phyloP scores from a whole-genome alignment of 2,797 vertebrate genomes.

The Argyrosomus regius region DNA sequence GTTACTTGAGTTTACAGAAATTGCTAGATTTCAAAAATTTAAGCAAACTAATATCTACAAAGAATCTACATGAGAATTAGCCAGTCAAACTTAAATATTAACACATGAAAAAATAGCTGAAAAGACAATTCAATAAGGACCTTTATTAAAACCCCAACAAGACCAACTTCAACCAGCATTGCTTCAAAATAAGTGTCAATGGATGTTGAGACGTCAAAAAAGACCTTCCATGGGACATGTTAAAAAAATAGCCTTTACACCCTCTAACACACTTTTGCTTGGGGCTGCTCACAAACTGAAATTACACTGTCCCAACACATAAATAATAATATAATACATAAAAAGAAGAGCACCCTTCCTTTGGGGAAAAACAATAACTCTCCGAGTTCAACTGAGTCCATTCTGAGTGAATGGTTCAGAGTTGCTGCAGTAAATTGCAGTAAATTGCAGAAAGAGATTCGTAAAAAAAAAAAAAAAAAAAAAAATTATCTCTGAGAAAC shows the following conservation, averaged over 20 bases:
- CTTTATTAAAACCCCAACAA: background rate
- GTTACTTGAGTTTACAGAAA: background rate
- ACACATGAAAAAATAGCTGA: background rate
- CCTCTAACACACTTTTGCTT: too few species aligned
- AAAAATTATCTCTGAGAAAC: too few species aligned
- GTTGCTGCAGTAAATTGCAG: background rate
- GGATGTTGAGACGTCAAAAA: background rate
- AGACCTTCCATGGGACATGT: too few species aligned
- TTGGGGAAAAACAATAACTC: too few species aligned
- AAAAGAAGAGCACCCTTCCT: too few species aligned
- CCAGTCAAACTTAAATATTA: background rate
- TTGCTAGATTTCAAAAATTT: background rate
- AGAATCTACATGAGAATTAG: background rate
- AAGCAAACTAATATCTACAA: background rate
- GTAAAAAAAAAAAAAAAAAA: too few species aligned
- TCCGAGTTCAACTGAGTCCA: too few species aligned
- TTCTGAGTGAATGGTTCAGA: background rate
- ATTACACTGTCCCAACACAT: too few species aligned
- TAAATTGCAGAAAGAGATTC: too few species aligned
- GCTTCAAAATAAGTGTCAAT: slow-evolving; percentile 4
- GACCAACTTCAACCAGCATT: background rate
- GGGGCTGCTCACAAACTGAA: too few species aligned
- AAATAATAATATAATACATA: too few species aligned
- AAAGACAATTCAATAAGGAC: background rate
- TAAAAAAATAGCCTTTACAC: too few species aligned